These are phyloP conservation scores for Ammodytes dubius DNA, from an alignment of 2,113 vertebrate genomes.

Conservation along the genomic window DNA sequence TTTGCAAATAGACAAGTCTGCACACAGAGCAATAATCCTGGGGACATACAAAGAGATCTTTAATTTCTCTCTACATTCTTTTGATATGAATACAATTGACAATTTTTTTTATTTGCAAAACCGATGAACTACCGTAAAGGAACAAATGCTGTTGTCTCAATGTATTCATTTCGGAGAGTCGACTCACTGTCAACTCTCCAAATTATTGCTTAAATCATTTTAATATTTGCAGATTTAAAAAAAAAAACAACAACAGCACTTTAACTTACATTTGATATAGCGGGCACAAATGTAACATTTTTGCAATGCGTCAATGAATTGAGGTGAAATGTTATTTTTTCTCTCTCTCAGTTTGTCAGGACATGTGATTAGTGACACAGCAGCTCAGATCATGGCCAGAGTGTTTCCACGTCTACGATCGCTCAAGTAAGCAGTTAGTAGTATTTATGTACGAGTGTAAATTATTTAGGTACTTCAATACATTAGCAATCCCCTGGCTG, in stretches of 20 bases:
- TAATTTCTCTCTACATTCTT: too few species aligned
- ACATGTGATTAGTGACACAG: conserved; percentile 72
- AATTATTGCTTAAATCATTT: not conserved
- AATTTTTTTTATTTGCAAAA: too few species aligned
- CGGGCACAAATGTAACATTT: not conserved
- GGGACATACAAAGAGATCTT: too few species aligned
- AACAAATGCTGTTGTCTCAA: too few species aligned
- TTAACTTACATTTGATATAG: not conserved
- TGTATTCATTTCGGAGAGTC: too few species aligned
- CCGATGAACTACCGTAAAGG: too few species aligned
- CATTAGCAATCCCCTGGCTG: not conserved
- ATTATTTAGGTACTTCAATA: too few species aligned
- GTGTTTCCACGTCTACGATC: conserved; percentile 71
- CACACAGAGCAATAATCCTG: too few species aligned
- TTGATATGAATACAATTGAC: too few species aligned
- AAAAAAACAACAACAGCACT: not conserved
- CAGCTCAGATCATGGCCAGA: conserved; percentile 54
- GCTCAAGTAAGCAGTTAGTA: conserved; percentile 79
- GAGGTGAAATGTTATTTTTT: not conserved
- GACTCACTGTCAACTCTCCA: not conserved
- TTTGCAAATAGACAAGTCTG: too few species aligned
- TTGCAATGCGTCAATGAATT: not conserved
- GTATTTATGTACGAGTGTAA: not conserved
- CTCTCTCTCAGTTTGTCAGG: conserved; percentile 82
- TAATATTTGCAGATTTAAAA: not conserved